Base-by-base conservation (phyloP, 2,888 invertebrate genomes). In the Pammene fasciana region DNA sequence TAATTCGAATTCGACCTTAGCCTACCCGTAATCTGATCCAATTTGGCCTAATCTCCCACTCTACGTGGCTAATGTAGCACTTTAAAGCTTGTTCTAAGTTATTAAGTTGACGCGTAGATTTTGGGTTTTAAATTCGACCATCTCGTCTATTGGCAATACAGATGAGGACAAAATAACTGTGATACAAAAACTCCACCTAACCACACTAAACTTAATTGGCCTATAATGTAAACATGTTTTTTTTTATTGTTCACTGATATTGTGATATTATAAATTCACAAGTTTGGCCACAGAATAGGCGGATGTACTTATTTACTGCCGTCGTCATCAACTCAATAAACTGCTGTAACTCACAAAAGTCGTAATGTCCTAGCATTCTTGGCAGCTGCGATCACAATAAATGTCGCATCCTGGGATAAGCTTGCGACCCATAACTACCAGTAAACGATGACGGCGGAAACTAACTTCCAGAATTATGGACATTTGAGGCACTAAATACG, bases 391-490 rank as follows among this genome's bases (percentile, higher is more conserved):
- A 65, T 46, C 65, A 57, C 57, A 65, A 57, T 65, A 65, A 56
- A 46, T 57, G 65, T 65, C 64, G 54, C 34, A 41, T 62, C 52
- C 65, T 36, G 65, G 50, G 46, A 46, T 41, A 61, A 67, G 50
- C 61, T 14, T 34, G 60, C 46, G 18, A 45, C 45, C 64, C 68
- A 68, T 68, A 68, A 68, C 64, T 68, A 68, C 57, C 52, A 45
- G 64, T 56, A 68, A 68, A 68, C 68, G 68, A 65, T 52, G 68
- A 68, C 68, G 50, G 57, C 64, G 61, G 61, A 61, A 52, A 67
- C 60, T 55, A 56, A 68, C 64, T 68, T 64, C 68, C 68, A 68
- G 64, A 64, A 68, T 64, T 68, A 65, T 68, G 57, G 57, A 52
- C 43, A 57, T 59, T 57, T 64, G 52, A 57, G 50, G 52, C 36